A percentile compares a stretch with the other conserved stretches of the same genome.
Evolutionary conservation across 2,888 invertebrate genomes (phyloP).

Genomic region (Asteroscopus sphinx): DNA sequence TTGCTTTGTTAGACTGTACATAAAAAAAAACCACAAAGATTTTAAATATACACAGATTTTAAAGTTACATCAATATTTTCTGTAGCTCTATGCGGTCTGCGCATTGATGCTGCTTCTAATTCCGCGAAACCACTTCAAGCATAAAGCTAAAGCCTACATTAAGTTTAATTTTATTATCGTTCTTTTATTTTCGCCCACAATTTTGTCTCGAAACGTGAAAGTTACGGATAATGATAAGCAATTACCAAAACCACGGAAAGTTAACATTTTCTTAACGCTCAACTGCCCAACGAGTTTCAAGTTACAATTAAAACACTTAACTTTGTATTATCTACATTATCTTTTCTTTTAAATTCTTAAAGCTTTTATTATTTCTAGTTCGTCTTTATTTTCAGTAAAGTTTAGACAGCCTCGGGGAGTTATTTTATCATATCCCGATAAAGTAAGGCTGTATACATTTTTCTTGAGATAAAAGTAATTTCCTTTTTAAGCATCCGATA

Average conservation of each 20-base stretch:
- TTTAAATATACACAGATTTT: too few species aligned
- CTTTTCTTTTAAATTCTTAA: constrained; percentile 20
- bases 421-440: constrained; percentile 3
- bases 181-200: constrained; percentile 4
- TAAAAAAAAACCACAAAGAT: too few species aligned
- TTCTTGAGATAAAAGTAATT: neutral
- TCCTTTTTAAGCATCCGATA: neutral
- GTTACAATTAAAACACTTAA: constrained; percentile 34
- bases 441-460: constrained; percentile 2
- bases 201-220: constrained; percentile 7
- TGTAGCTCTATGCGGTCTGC: neutral
- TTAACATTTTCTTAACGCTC: constrained; percentile 20
- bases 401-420: constrained; percentile 8
- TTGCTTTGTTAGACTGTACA: too few species aligned
- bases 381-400: constrained; percentile 13
- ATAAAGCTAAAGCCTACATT: neutral
- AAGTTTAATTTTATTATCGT: constrained; percentile 8
- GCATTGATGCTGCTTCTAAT: constrained; percentile 1
- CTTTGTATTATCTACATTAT: constrained; percentile 30
- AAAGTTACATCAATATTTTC: too few species aligned
- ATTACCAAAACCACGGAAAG: constrained; percentile 9
- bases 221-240: constrained; percentile 26
- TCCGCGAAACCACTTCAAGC: neutral
- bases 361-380: constrained; percentile 22
- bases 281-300: constrained; percentile 18